These are phyloP conservation scores for Baronia brevicornis DNA, from an alignment of 2,888 invertebrate species.

Conservation along the genomic window DNA sequence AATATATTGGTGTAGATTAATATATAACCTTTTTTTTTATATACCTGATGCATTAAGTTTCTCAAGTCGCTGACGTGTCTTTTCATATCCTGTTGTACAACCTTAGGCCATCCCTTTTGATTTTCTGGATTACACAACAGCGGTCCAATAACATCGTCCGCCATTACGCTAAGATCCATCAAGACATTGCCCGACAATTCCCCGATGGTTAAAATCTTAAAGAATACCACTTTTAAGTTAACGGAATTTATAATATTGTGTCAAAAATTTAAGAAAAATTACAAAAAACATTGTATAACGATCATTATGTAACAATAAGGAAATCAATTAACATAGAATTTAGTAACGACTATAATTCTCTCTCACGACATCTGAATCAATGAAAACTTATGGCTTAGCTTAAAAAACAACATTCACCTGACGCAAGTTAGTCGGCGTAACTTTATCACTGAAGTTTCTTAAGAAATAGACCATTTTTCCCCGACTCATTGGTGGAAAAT, in stretches of 20 bases:
- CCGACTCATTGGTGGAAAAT: conserved; percentile 77
- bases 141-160: conserved; percentile 84
- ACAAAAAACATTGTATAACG: no score
- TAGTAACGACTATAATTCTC: no score
- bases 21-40: no score
- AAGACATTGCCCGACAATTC: conserved; percentile 83
- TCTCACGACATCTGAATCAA: no score
- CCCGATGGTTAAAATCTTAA: conserved; percentile 77
- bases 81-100: conserved; percentile 82
- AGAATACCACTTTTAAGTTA: no score
- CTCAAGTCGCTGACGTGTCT: conserved; percentile 81
- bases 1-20: no score
- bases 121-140: conserved; percentile 82
- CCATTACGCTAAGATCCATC: conserved; percentile 80
- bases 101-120: conserved; percentile 83
- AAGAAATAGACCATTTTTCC: conserved; percentile 87
- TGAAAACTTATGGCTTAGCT: no score
- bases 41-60: conserved; percentile 82
- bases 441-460: conserved; percentile 75
- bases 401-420: conserved; percentile 38
- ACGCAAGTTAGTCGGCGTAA: conserved; percentile 77
- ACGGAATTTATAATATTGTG: no score
- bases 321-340: no score
- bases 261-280: no score
- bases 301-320: no score